Conservation (phyloP, 1,140 invertebrate genomes). For the Drosophila watanabei region DNA sequence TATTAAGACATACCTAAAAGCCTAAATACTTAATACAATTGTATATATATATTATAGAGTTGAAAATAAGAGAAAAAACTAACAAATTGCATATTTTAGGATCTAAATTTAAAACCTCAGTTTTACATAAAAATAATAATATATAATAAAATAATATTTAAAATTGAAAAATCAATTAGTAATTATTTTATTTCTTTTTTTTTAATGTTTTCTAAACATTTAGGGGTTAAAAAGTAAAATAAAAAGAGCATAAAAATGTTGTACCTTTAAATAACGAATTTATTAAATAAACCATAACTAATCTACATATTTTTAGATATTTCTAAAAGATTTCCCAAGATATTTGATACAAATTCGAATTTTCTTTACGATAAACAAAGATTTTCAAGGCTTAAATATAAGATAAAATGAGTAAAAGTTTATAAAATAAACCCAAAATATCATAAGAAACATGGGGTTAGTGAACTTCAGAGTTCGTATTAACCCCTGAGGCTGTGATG, state of each 20-base stretch:
- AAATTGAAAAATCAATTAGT: no score
- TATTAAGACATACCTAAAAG: not conserved
- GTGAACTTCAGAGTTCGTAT: not conserved
- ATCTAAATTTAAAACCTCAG: no score
- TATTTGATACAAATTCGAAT: not conserved
- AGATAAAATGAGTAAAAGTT: not conserved
- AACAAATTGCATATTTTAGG: no score
- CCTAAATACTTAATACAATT: no score
- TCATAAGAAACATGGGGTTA: not conserved
- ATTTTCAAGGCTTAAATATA: not conserved
- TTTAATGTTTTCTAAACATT: no score
- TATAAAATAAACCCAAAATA: not conserved
- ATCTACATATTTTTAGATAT: not conserved
- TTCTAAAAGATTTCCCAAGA: not conserved
- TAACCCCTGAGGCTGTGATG: conserved; percentile 2
- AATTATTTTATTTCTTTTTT: no score
- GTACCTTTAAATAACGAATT: not conserved
- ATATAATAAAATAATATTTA: no score
- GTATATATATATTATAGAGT: not conserved
- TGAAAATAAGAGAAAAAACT: no score
- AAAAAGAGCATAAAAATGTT: no score
- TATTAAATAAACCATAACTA: not conserved
- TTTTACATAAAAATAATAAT: no score
- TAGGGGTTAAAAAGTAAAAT: no score
- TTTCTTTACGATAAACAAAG: not conserved